Evolutionary conservation across 2,113 vertebrate species (phyloP).

Genomic region (Tupaia chinensis): DNA sequence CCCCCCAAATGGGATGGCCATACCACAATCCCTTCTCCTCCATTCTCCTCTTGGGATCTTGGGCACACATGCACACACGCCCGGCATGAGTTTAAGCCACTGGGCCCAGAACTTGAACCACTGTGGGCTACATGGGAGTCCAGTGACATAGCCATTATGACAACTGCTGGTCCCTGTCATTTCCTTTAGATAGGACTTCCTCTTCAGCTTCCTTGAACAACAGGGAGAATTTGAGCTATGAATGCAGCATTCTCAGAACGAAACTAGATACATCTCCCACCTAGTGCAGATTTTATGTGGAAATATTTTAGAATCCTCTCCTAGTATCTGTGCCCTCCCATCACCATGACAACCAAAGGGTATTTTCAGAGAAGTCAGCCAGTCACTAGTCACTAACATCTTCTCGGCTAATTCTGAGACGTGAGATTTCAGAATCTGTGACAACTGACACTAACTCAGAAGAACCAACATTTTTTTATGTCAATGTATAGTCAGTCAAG

Average conservation of each 20-base stretch:
- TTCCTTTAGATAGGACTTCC: not conserved
- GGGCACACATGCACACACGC: no score
- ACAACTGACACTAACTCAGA: slow-evolving; percentile 35
- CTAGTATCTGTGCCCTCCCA: not conserved
- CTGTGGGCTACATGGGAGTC: no score
- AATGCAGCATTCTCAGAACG: not conserved
- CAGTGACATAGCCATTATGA: no score
- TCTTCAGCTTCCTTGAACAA: not conserved
- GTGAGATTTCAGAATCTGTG: slow-evolving; percentile 41
- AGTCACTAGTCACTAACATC: slow-evolving; percentile 49
- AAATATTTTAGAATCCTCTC: slow-evolving; percentile 50
- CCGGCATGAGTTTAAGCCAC: no score
- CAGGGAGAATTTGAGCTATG: not conserved
- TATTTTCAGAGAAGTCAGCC: slow-evolving; percentile 63
- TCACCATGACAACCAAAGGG: slow-evolving; percentile 69
- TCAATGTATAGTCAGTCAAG: not conserved
- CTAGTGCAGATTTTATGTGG: slow-evolving; percentile 30
- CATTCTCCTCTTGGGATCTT: no score
- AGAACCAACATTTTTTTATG: not conserved
- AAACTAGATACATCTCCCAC: not conserved
- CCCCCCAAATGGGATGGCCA: no score
- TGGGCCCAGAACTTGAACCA: no score
- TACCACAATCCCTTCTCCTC: no score
- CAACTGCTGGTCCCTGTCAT: not conserved
- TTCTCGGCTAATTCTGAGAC: slow-evolving; percentile 54